A percentile compares a stretch with the other conserved stretches of the same genome.
Conservation (phyloP, 2,888 invertebrate species). For the Dasypolia templi region DNA sequence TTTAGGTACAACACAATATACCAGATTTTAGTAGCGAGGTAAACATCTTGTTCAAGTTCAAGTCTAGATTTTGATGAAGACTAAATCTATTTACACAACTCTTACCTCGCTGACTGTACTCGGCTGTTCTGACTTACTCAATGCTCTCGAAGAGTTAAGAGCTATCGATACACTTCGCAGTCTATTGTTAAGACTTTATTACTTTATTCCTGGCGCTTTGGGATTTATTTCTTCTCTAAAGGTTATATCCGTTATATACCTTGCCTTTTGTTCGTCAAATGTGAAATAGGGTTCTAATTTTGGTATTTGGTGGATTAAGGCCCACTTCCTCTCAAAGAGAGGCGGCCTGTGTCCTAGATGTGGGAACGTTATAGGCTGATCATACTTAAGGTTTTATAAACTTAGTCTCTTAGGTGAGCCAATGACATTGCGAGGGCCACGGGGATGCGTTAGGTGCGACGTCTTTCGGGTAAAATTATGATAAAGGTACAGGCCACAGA, state of each 20-base stretch:
- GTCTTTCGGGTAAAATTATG: not conserved
- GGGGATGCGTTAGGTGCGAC: not conserved
- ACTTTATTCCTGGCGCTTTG: conserved; percentile 17
- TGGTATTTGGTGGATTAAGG: too few relatives aligned
- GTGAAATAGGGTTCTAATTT: not conserved
- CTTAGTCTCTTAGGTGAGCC: not conserved
- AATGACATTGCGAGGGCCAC: not conserved
- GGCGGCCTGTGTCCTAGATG: too few relatives aligned
- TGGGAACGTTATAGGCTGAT: not conserved
- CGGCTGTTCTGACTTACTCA: conserved; percentile 37
- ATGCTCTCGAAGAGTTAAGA: conserved; percentile 27
- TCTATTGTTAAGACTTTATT: conserved; percentile 32
- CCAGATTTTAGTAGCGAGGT: too few relatives aligned
- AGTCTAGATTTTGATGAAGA: not conserved
- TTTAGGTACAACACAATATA: too few relatives aligned
- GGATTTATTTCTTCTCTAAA: conserved; percentile 16
- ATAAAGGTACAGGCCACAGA: not conserved
- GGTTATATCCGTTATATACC: conserved; percentile 8
- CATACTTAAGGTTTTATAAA: not conserved
- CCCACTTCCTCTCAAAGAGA: not conserved
- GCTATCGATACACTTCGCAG: conserved; percentile 43
- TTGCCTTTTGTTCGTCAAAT: conserved; percentile 5
- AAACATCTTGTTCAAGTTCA: too few relatives aligned
- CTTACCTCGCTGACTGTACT: conserved; percentile 17
- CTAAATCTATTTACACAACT: not conserved